phyloP scores from a whole-genome alignment of 53 echinoderm and acorn worm species.

The Apostichopus leukothele region DNA sequence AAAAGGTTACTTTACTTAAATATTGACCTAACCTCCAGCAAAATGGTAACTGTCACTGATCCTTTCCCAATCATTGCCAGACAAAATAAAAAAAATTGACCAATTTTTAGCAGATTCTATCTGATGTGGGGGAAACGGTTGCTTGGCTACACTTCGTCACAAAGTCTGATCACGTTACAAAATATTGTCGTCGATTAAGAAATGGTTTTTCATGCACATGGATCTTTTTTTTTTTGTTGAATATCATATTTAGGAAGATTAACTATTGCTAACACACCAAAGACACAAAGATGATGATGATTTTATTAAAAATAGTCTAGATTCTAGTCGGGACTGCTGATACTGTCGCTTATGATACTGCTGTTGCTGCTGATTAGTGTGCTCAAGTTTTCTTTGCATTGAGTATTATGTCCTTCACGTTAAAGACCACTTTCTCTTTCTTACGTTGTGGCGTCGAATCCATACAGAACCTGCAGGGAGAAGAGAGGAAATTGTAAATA shows the following conservation, averaged over 20 bases:
- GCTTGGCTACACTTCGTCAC: too few species aligned
- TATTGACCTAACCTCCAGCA: too few species aligned
- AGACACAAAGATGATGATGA: neutral
- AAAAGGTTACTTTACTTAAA: too few species aligned
- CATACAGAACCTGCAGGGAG: conserved; percentile 83
- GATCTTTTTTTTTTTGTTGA: neutral
- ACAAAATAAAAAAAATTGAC: too few species aligned
- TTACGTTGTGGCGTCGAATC: conserved; percentile 80
- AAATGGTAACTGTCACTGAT: too few species aligned
- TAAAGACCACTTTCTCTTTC: conserved; percentile 96
- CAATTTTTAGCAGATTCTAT: too few species aligned
- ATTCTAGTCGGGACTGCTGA: neutral
- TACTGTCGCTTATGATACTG: neutral
- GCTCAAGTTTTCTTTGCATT: conserved; percentile 52
- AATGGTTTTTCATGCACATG: neutral
- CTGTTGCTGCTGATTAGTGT: neutral
- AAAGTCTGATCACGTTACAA: too few species aligned
- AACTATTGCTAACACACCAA: conserved; percentile 7
- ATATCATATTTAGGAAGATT: neutral
- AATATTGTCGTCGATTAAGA: neutral
- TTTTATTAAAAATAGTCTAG: neutral
- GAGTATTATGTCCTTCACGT: conserved; percentile 85
- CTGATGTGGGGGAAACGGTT: too few species aligned
- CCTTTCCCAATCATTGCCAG: too few species aligned
- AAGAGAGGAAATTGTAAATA: too few species aligned